A percentile compares a stretch with the other conserved stretches of the same genome.
Conservation (phyloP, 2,113 vertebrate genomes). For the Beaufortia kweichowensis region DNA sequence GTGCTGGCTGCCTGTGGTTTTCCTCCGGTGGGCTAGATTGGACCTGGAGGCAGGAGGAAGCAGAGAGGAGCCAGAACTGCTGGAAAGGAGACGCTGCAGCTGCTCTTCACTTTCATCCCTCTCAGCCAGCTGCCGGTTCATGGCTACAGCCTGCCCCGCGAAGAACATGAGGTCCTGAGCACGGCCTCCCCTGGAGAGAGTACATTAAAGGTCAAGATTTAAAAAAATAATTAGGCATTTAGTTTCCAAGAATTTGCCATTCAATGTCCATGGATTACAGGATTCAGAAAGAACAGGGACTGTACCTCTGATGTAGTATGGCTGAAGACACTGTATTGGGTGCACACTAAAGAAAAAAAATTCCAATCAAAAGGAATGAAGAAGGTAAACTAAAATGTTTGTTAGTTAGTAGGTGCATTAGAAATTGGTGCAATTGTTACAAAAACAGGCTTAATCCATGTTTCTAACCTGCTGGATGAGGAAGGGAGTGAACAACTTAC, state of each 20-base stretch:
- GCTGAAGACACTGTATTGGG: slow-evolving; percentile 84
- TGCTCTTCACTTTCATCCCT: slow-evolving; percentile 85
- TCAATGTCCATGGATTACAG: too few species aligned
- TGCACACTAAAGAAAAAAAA: slow-evolving; percentile 73
- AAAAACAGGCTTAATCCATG: too few species aligned
- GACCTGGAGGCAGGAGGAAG: slow-evolving; percentile 89
- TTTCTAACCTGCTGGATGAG: too few species aligned
- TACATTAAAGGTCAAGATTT: slow-evolving; percentile 79
- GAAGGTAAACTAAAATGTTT: too few species aligned
- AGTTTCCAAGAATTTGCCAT: too few species aligned
- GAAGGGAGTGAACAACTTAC: slow-evolving; percentile 69
- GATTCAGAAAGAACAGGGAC: background rate
- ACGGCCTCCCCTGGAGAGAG: slow-evolving; percentile 82
- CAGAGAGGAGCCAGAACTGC: slow-evolving; percentile 82
- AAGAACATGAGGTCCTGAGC: slow-evolving; percentile 95
- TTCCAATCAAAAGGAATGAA: too few species aligned
- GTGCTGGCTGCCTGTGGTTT: slow-evolving; percentile 71
- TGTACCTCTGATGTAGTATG: slow-evolving; percentile 84
- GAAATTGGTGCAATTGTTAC: too few species aligned
- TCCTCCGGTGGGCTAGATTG: slow-evolving; percentile 86
- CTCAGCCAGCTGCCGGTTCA: slow-evolving; percentile 92
- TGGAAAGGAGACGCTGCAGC: slow-evolving; percentile 80
- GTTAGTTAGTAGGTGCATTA: too few species aligned
- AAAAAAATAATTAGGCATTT: background rate
- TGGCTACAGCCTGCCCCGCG: slow-evolving; percentile 90